These are phyloP conservation scores for Mactromeris polynyma DNA, from an alignment of 2,888 invertebrate species.

Conservation along the genomic window DNA sequence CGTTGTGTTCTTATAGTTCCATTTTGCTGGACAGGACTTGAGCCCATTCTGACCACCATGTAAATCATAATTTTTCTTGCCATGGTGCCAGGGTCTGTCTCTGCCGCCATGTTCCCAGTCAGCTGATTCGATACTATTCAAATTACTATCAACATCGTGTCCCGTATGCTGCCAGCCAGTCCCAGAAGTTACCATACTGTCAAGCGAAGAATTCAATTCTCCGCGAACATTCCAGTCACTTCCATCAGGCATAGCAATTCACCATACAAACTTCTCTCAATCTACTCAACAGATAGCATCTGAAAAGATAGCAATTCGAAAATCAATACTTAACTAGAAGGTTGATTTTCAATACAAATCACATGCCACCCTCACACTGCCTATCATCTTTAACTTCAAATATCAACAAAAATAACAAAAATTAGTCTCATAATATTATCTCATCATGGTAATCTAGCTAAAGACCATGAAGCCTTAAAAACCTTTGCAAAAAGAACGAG, in stretches of 20 bases:
- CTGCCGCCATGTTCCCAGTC: neutral
- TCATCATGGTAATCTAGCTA: no score
- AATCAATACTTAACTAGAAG: neutral
- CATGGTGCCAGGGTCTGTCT: neutral
- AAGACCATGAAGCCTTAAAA: no score
- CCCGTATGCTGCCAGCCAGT: neutral
- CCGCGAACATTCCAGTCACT: neutral
- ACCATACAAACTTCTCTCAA: neutral
- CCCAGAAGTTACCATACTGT: neutral
- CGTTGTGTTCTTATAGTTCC: neutral
- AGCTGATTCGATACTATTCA: neutral
- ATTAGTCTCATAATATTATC: no score
- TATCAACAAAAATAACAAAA: no score
- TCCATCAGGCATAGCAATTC: slow-evolving; percentile 8
- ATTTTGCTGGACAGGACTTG: neutral
- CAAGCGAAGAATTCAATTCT: neutral
- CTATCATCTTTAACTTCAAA: no score
- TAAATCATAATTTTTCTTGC: neutral
- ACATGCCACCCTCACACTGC: neutral
- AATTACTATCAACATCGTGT: neutral
- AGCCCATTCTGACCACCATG: slow-evolving; percentile 1
- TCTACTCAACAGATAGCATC: neutral
- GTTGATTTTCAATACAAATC: neutral
- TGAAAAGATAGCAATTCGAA: neutral
- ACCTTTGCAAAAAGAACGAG: no score